A percentile compares a stretch with the other conserved stretches of the same genome.
Evolutionary conservation across 2,797 vertebrate genomes (phyloP).

Genomic region (Phrynocephalus vlangalii): DNA sequence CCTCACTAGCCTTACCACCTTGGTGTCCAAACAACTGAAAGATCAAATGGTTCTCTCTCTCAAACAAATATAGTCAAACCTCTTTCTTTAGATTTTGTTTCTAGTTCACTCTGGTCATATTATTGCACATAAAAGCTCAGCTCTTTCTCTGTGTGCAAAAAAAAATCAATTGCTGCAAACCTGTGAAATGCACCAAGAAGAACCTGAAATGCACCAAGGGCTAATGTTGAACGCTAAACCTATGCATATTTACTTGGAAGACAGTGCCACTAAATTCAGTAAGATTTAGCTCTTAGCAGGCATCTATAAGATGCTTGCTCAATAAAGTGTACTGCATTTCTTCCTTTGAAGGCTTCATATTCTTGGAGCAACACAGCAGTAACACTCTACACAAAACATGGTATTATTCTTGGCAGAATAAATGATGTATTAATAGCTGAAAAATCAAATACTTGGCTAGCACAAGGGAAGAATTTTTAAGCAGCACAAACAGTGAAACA

Average conservation of each 20-base stretch:
- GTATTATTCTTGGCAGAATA: slow-evolving; percentile 14
- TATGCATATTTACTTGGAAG: not conserved
- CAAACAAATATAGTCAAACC: too few species aligned
- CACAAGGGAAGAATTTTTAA: not conserved
- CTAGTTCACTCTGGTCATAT: not conserved
- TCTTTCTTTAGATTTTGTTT: not conserved
- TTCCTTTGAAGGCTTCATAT: slow-evolving; percentile 7
- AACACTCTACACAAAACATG: slow-evolving; percentile 1
- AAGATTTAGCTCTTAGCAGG: not conserved
- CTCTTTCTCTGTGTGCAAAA: not conserved
- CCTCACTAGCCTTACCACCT: not conserved
- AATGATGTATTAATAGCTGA: slow-evolving; percentile 4
- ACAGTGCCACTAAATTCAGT: not conserved
- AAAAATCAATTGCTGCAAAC: not conserved
- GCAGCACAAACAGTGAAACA: not conserved
- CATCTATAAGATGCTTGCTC: not conserved
- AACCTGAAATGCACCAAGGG: not conserved
- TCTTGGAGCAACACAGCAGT: not conserved
- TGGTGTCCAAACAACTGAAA: not conserved
- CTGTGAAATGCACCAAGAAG: not conserved
- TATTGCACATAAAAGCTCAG: not conserved
- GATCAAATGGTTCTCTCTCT: too few species aligned
- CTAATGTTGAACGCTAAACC: not conserved
- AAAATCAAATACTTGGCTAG: not conserved
- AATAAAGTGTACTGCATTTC: not conserved